Evolutionary conservation across 2,797 vertebrate genomes (phyloP), one percentile per base, ranked within the genome.

Genomic region (Tenualosa thibaudeaui): DNA sequence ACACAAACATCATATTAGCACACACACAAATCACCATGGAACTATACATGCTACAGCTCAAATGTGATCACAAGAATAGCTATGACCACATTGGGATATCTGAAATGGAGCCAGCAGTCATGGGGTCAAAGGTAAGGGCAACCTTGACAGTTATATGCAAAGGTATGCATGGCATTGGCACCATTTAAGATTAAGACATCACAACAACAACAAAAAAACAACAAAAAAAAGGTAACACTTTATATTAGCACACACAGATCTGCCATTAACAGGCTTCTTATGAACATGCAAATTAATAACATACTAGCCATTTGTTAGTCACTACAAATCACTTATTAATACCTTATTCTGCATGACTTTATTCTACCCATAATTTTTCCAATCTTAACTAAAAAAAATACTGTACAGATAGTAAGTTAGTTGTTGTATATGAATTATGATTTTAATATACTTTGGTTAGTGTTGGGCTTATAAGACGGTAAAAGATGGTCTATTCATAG

Each of bases 1-100:
- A 84, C 87, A 90, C 92, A 91, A 84, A 71, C 83, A 86, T 81
- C 84, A 87, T 68, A 87, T 85, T 83, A 90, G 46, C 3, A 92
- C 50, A 92, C 92, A 90, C 85, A 91, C 88, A 86, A 85, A 91
- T 93, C 93, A 94, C 93, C 94, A 92, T 10, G 82, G 90, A 91
- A 88, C 91, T 53, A 89, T n/a, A 75, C 51, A 37, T 54, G 75
- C 60, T 53, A 86, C 83, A 86, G 85, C 49, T 81, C 82, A 8
- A 54, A 26, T 26, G 82, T 60, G 68, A 81, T 84, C 65, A 58
- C 65, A 81, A 5, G 58, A 58, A 71, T 37, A 3, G 65, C 65
- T 71, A 37, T 15, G 24, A 68, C 31, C 26, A 90, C 78, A 84
- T 85, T 86, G 56, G 86, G 89, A 91, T 17, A 58, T 58, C 88